Conservation (phyloP, 1,140 invertebrate genomes). For the Drosophila subobscura region DNA sequence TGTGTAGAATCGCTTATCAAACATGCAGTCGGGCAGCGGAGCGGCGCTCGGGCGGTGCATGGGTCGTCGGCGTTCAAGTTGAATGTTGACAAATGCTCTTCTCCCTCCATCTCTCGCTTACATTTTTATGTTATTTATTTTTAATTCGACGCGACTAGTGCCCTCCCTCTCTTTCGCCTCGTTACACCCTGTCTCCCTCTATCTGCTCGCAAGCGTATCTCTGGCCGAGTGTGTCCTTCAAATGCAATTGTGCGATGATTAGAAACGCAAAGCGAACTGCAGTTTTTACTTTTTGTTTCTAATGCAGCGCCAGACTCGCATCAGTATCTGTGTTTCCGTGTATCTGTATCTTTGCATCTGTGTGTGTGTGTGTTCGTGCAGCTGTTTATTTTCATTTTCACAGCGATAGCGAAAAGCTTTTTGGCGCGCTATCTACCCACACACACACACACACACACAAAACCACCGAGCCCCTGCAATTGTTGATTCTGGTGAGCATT, state of each 20-base stretch:
- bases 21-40: constrained; percentile 44
- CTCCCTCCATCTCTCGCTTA: constrained; percentile 12
- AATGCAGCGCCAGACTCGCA: constrained; percentile 24
- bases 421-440: constrained; percentile 60
- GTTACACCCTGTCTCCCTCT: background rate
- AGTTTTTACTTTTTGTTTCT: constrained; percentile 80
- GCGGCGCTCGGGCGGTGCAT: background rate
- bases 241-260: constrained; percentile 83
- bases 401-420: constrained; percentile 73
- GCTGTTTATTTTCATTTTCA: constrained; percentile 79
- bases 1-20: constrained; percentile 69
- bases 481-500: constrained; percentile 47
- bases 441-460: constrained; percentile 16
- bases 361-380: constrained; percentile 39
- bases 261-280: constrained; percentile 65
- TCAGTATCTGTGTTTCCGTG: background rate
- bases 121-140: constrained; percentile 58
- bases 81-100: constrained; percentile 60
- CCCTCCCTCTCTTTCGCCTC: background rate
- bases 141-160: constrained; percentile 60
- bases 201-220: no score
- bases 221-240: constrained; percentile 70
- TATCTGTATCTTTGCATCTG: background rate
- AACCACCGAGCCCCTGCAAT: constrained; percentile 11
- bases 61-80: constrained; percentile 77